Base-by-base conservation (phyloP, 92 coral and sea anemone genomes). In the Anthopleura xanthogrammica region DNA sequence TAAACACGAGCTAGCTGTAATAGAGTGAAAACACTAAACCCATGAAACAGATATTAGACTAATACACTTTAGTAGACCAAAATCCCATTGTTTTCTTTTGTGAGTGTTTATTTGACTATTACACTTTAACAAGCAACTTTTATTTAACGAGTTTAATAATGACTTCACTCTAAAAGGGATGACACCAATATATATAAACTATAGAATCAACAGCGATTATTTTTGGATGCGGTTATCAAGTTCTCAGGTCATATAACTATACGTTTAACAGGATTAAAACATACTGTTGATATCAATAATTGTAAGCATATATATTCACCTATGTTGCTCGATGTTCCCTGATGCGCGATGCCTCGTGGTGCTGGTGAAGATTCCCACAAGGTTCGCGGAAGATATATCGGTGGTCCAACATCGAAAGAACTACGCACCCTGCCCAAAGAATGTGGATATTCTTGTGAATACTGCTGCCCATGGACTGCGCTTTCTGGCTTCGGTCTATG, bases 341-440 rank as follows among this genome's bases (percentile, higher is more conserved):
- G 70, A 72, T 60, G 78, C 16, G 55, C 56, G 29, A 42, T 57
- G 29, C 82, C 72, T 79, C 71, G 82, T 79, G 72, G 24, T 62
- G 13, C 16, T 14, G 36, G 70, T 20, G 77, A 16, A 9, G 84
- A 50, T 60, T 68, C 65, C 84, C 75, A 60, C 3, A 75, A 22
- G 5, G 62, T 19, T 10, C 22, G 60, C 7, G 80, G 84, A 11
- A 68, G 74, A 68, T 24, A 71, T 41, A 29, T 8, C 5, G 74
- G 36, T 12, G 74, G 6, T 29, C 46, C 74, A 23, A 36, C 74
- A 68, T 68, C 74, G 36, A 68, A 68, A 10, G 74, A 23, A 68
- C 42, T 68, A 68, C 41, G 16, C 16, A 36, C 3, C 16, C 41
- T 68, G 29, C 3, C 42, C 12, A 68, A 36, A 68, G 41, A 9